Evolutionary conservation across 2,888 invertebrate genomes (phyloP).

Genomic region (Caenorhabditis macrosperma): DNA sequence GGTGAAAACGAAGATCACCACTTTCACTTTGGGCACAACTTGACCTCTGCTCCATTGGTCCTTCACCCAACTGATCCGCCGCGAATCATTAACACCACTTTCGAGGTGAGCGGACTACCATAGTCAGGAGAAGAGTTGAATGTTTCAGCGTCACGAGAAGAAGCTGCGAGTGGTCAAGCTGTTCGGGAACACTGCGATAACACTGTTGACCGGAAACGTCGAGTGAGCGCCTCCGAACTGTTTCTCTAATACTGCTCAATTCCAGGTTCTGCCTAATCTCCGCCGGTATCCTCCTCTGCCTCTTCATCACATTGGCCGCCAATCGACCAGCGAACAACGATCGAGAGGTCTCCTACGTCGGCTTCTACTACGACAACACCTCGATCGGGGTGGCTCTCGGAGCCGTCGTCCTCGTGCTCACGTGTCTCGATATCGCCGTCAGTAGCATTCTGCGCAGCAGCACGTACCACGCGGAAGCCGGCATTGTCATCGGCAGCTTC

Average conservation of each 20-base stretch:
- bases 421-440: neutral
- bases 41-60: neutral
- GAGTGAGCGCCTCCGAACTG: neutral
- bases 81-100: constrained; percentile 1
- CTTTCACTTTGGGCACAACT: constrained; percentile 1
- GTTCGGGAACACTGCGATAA: constrained; percentile 20
- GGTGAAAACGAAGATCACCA: constrained; percentile 3
- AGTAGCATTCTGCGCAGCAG: constrained; percentile 12
- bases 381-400: constrained; percentile 1
- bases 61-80: constrained; percentile 21
- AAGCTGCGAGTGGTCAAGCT: constrained; percentile 20
- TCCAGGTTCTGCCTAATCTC: constrained; percentile 25
- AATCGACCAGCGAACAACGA: neutral
- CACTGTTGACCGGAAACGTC: constrained; percentile 20
- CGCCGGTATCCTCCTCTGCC: constrained; percentile 9
- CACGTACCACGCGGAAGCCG: constrained; percentile 2
- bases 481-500: neutral
- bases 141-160: constrained; percentile 9
- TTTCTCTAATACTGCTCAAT: neutral
- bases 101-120: constrained; percentile 8
- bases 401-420: neutral
- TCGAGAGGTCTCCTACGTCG: neutral
- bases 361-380: constrained; percentile 25
- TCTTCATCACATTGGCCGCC: constrained; percentile 16
- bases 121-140: neutral